Evolutionary conservation across 2,797 vertebrate species (phyloP), one percentile per base, ranked within the genome.

Genomic region (Chelon labrosus): DNA sequence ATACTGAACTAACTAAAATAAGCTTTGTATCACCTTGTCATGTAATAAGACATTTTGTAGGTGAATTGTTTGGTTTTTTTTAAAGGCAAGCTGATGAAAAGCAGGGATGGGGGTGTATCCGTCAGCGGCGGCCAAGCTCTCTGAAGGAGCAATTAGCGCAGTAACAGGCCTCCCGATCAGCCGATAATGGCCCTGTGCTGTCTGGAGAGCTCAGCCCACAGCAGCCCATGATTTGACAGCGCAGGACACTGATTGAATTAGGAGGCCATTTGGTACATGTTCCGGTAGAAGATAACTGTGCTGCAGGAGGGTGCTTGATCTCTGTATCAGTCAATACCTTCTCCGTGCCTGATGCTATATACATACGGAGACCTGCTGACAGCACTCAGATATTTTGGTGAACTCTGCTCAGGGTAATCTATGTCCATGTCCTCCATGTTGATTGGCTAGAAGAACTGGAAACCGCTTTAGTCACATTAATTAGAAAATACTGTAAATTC

Each of bases 181-280:
- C 95, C 90, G 94, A 95, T 97, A 95, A 97, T 96, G 94, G 92
- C 92, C 92, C 93, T 91, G 77, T 85, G 86, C 90, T 94, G 94
- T 94, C 94, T 93, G 89, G 90, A 94, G 90, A 93, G 91, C 92
- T 89, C 90, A 92, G 94, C 94, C 93, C 84, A 89, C 90, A 80
- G 73, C 72, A 77, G 94, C 94, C 92, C 92, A 80, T 97, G 96
- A 98, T 97, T 96, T 93, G 96, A 97, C 97, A 96, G 96, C 73
- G 79, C 92, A 95, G 93, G 91, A 93, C 83, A 85, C 92, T 96
- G 96, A 99, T 99, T 97, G 87, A 96, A 98, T 98, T 98, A 97
- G 89, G 93, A 93, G 89, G 93, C 96, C 95, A 97, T 99, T 97
- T 97, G 95, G 94, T 95, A 77, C 86, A 59, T 93, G 89, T 95